Percentiles rank a stretch among this genome's conserved stretches.
Evolutionary conservation across 1,140 invertebrate genomes (phyloP).

Genomic region (Zaprionus ornatus): DNA sequence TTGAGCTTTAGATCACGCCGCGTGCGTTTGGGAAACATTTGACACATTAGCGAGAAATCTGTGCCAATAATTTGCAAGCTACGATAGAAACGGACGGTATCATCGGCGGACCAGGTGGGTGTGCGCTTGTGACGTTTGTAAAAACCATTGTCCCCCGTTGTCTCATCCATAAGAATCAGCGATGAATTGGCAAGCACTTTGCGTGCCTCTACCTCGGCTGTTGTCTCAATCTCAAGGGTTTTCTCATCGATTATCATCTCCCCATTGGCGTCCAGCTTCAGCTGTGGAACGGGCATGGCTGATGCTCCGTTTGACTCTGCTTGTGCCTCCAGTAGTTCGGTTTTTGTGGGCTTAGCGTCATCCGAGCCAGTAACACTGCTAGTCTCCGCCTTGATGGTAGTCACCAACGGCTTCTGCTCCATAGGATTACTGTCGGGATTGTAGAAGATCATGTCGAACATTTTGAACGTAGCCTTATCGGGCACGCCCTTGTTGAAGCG

Average conservation of each 20-base stretch:
- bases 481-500: conserved; percentile 85
- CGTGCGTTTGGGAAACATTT: conserved; percentile 91
- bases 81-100: conserved; percentile 94
- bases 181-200: conserved; percentile 87
- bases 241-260: conserved; percentile 94
- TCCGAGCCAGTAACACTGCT: conserved; percentile 6
- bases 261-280: conserved; percentile 94
- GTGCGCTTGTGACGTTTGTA: conserved; percentile 87
- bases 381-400: conserved; percentile 67
- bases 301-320: conserved; percentile 29
- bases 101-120: conserved; percentile 88
- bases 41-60: conserved; percentile 94
- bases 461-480: conserved; percentile 90
- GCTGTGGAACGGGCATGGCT: conserved; percentile 89
- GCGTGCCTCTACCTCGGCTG: conserved; percentile 86
- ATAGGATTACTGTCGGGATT: conserved; percentile 91
- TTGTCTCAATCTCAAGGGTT: conserved; percentile 92
- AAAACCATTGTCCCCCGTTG: conserved; percentile 86
- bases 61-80: conserved; percentile 94
- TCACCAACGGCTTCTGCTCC: conserved; percentile 81
- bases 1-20: conserved; percentile 91
- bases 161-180: conserved; percentile 88
- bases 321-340: conserved; percentile 43
- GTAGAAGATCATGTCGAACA: conserved; percentile 96
- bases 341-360: conserved; percentile 56